Percentiles rank a stretch among this genome's conserved stretches.
phyloP scores from a whole-genome alignment of 2,797 vertebrate genomes.

The Gallinago stenura region DNA sequence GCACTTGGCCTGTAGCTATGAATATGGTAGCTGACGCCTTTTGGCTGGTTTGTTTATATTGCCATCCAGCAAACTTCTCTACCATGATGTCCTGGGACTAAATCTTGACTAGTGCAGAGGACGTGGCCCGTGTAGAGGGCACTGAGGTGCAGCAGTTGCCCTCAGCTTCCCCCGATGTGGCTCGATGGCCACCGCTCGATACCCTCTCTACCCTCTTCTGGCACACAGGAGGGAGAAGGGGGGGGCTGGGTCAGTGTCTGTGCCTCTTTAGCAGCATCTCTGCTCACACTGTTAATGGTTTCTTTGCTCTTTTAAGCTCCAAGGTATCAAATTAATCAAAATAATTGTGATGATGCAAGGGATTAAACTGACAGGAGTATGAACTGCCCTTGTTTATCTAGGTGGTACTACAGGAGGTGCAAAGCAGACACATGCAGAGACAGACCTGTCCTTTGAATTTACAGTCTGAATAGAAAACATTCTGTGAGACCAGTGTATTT shows the following conservation, averaged over 20 bases:
- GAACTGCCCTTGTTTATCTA: background rate
- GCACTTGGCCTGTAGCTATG: slow-evolving; percentile 66
- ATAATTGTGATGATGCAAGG: background rate
- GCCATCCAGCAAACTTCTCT: background rate
- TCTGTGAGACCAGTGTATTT: background rate
- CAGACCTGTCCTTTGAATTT: slow-evolving; percentile 14
- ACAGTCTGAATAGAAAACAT: background rate
- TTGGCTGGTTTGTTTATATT: slow-evolving; percentile 4
- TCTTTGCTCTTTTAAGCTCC: background rate
- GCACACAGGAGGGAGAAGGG: accelerated
- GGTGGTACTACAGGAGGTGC: background rate
- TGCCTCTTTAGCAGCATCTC: background rate
- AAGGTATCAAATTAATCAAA: background rate
- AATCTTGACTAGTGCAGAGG: background rate
- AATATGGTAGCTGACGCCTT: slow-evolving; percentile 15
- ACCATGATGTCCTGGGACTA: background rate
- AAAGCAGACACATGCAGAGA: background rate
- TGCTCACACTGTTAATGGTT: background rate
- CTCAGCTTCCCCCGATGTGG: accelerated
- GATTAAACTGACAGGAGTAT: background rate
- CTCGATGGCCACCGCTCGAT: accelerated
- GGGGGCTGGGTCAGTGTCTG: background rate
- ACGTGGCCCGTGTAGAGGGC: background rate
- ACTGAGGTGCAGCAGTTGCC: background rate
- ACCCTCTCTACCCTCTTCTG: background rate